Percentiles rank a stretch among this genome's conserved stretches.
Conservation (phyloP, 1,140 invertebrate species). For the Drosophila tropicalis region DNA sequence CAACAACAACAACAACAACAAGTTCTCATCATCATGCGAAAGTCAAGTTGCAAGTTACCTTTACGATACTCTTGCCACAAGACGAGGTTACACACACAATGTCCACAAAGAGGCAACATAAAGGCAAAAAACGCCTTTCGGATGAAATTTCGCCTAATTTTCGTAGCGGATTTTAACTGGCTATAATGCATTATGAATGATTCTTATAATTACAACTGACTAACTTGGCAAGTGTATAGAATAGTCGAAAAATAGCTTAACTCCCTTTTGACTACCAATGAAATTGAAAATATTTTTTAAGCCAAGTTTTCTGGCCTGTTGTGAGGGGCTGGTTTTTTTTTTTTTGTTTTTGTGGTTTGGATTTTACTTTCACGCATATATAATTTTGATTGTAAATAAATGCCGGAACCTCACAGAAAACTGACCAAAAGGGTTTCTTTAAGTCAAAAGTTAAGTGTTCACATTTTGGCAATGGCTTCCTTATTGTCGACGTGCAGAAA, state of each 20-base stretch:
- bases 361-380: slow-evolving; percentile 73
- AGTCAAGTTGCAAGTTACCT: slow-evolving; percentile 25
- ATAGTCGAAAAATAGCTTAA: background rate
- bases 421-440: slow-evolving; percentile 40
- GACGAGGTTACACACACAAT: background rate
- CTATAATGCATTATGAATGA: too few species aligned
- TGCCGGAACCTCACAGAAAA: slow-evolving; percentile 13
- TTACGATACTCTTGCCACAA: background rate
- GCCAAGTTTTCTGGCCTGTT: background rate
- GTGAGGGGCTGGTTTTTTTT: slow-evolving; percentile 29
- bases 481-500: slow-evolving; percentile 72
- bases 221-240: too few species aligned
- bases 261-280: slow-evolving; percentile 17
- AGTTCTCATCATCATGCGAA: slow-evolving; percentile 55
- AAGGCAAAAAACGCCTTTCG: too few species aligned
- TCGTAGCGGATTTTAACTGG: too few species aligned
- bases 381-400: slow-evolving; percentile 30
- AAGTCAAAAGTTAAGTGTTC: slow-evolving; percentile 63
- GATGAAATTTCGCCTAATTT: too few species aligned
- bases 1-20: slow-evolving; percentile 24
- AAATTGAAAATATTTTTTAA: slow-evolving; percentile 19
- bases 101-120: background rate
- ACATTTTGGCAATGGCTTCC: slow-evolving; percentile 69
- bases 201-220: too few species aligned
- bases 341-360: background rate